phyloP scores from a whole-genome alignment of 2,888 invertebrate genomes.

The Beris morrisii region DNA sequence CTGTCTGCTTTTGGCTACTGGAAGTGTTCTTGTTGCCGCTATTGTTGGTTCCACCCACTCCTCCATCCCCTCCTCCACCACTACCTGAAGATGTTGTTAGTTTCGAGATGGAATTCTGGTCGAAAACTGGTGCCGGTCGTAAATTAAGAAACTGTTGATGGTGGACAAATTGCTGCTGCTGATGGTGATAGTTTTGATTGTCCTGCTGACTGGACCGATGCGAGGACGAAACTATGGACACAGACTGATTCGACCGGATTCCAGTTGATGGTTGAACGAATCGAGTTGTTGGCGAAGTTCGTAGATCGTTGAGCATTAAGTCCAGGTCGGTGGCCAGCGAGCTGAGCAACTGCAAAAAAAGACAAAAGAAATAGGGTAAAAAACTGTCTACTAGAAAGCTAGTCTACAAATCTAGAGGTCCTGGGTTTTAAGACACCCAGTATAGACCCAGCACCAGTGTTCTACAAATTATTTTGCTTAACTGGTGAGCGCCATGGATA shows the following conservation, averaged over 20 bases:
- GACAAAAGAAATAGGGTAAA: constrained; percentile 10
- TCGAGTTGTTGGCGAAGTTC: constrained; percentile 62
- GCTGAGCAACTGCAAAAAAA: constrained; percentile 70
- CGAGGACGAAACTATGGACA: constrained; percentile 21
- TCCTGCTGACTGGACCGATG: constrained; percentile 37
- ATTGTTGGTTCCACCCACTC: constrained; percentile 8
- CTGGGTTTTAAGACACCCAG: no score
- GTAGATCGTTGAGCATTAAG: constrained; percentile 81
- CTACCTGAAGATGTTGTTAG: constrained; percentile 17
- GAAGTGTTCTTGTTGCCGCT: constrained; percentile 5
- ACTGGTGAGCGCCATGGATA: no score
- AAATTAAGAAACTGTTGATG: constrained; percentile 31
- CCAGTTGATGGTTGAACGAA: constrained; percentile 40
- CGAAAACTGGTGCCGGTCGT: constrained; percentile 18
- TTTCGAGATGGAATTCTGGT: constrained; percentile 18
- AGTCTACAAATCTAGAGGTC: no score
- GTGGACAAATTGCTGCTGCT: constrained; percentile 29
- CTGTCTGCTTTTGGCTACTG: constrained; percentile 25
- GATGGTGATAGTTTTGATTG: constrained; percentile 35
- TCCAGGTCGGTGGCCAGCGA: constrained; percentile 82
- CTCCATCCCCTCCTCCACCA: neutral
- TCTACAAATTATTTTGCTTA: no score
- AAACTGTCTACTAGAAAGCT: neutral
- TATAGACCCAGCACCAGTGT: no score
- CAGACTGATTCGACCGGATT: constrained; percentile 32